Evolutionary conservation across 2,113 vertebrate species (phyloP).

Genomic region (Gila orcuttii): DNA sequence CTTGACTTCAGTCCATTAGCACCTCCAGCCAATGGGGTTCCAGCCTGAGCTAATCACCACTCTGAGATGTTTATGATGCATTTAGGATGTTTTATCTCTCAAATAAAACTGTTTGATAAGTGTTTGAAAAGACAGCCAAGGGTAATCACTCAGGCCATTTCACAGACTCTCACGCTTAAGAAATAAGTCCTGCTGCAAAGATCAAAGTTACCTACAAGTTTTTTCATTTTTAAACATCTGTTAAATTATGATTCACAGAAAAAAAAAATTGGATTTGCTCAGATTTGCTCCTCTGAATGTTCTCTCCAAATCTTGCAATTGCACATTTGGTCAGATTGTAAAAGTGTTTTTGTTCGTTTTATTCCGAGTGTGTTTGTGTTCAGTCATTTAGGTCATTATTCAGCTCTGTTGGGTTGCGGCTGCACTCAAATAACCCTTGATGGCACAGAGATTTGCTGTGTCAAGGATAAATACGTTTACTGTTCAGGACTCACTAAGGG

Average conservation of each 20-base stretch:
- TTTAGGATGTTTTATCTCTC: conserved; percentile 57
- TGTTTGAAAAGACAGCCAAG: conserved; percentile 42
- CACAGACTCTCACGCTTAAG: conserved; percentile 13
- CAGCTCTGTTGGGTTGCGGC: conserved; percentile 40
- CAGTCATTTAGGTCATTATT: conserved; percentile 41
- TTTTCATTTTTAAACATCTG: conserved; percentile 17
- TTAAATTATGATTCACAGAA: conserved; percentile 6
- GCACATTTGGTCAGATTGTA: background rate
- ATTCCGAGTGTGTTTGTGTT: background rate
- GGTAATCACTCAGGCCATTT: conserved; percentile 46
- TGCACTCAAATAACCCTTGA: conserved; percentile 37
- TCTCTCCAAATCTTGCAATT: background rate
- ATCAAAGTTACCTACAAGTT: conserved; percentile 44
- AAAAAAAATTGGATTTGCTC: background rate
- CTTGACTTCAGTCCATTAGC: conserved; percentile 43
- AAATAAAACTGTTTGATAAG: conserved; percentile 33
- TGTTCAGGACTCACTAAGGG: conserved; percentile 26
- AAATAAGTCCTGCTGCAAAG: conserved; percentile 31
- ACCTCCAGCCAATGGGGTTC: conserved; percentile 38
- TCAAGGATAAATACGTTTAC: conserved; percentile 52
- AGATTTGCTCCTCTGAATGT: background rate
- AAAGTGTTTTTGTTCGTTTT: background rate
- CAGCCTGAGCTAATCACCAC: conserved; percentile 40
- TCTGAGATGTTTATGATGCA: conserved; percentile 57
- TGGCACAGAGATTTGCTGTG: conserved; percentile 48